Evolutionary conservation across 23 tunicate genomes (phyloP).

Genomic region (Ciona savignyi): DNA sequence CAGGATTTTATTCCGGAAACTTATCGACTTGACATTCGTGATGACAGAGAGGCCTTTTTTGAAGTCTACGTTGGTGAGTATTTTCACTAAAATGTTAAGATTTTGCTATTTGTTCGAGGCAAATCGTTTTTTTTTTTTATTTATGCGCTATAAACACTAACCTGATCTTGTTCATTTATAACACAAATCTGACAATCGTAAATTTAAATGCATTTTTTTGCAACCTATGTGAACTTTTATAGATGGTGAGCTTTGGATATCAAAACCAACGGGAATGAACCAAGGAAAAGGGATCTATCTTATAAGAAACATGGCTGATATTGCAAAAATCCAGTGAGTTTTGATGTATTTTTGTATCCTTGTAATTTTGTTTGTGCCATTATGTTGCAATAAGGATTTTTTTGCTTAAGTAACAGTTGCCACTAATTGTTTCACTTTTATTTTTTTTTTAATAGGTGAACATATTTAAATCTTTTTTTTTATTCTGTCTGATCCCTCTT

Average conservation of each 20-base stretch:
- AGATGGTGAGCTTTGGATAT: slow-evolving; percentile 93
- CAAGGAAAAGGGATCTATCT: slow-evolving; percentile 91
- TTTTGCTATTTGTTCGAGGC: not conserved
- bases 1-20: slow-evolving; percentile 92
- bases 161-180: not conserved
- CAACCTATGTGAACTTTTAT: not conserved
- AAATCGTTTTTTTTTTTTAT: too few species aligned
- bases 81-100: not conserved
- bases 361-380: not conserved
- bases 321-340: slow-evolving; percentile 50
- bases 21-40: slow-evolving; percentile 73
- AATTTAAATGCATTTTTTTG: not conserved
- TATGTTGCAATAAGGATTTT: too few species aligned
- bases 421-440: too few species aligned
- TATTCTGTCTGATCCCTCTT: not conserved
- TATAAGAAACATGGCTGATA: slow-evolving; percentile 53
- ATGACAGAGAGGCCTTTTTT: slow-evolving; percentile 70
- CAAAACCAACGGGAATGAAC: slow-evolving; percentile 91
- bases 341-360: not conserved
- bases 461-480: too few species aligned
- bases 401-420: too few species aligned
- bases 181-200: not conserved
- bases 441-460: too few species aligned
- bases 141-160: not conserved
- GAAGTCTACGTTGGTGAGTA: slow-evolving; percentile 64